Percentiles rank a stretch among this genome's conserved stretches.
Evolutionary conservation across 1,140 invertebrate genomes (phyloP).

Genomic region (roundworm (Caenorhabditis elegans)): DNA sequence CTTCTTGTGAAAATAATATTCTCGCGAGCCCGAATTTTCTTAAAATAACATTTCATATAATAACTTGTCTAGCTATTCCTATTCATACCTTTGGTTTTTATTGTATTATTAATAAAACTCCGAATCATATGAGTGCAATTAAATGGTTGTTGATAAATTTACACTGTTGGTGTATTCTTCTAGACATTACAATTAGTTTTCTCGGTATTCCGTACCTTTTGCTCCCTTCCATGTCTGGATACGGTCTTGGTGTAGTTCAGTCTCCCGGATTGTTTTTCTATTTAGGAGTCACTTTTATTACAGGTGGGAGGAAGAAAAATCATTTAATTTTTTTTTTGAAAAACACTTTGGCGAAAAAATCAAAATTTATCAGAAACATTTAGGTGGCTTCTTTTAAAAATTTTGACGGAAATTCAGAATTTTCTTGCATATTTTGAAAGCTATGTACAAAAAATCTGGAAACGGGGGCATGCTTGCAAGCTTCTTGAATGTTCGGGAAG

Average conservation of each 20-base stretch:
- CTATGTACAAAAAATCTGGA: no score
- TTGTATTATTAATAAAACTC: no score
- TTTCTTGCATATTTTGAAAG: no score
- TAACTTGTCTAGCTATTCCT: background rate
- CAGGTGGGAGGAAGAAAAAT: no score
- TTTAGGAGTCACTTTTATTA: background rate
- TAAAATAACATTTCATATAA: background rate
- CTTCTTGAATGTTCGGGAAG: no score
- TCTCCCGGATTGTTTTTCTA: background rate
- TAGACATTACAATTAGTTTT: background rate
- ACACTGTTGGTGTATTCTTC: background rate
- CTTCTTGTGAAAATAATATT: background rate
- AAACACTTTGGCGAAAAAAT: no score
- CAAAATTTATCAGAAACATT: no score
- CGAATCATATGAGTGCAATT: background rate
- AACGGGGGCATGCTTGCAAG: no score
- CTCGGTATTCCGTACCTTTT: background rate
- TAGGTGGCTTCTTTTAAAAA: background rate
- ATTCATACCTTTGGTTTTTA: background rate
- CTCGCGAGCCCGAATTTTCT: background rate
- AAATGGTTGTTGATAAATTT: background rate
- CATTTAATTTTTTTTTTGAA: no score
- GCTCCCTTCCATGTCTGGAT: background rate
- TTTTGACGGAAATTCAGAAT: background rate
- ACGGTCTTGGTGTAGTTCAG: background rate